phyloP scores from a whole-genome alignment of 2,113 vertebrate species.

The Nibea coibor region DNA sequence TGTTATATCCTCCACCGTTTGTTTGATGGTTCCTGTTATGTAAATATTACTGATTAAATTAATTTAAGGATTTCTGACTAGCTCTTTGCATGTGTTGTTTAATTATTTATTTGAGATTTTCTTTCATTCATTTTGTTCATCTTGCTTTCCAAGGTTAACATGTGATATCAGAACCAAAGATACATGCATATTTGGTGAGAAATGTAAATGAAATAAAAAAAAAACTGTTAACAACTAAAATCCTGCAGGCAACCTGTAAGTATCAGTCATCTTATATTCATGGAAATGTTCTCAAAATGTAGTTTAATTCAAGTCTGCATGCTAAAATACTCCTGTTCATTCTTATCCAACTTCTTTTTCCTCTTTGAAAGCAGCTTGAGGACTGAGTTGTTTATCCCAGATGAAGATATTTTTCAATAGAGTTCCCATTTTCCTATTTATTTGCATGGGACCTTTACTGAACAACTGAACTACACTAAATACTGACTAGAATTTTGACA shows the following conservation, averaged over 20 bases:
- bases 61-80: slow-evolving; percentile 83
- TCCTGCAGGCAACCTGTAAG: not conserved
- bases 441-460: too few species aligned
- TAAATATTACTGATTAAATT: slow-evolving; percentile 89
- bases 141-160: not conserved
- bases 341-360: too few species aligned
- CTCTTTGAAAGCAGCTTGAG: too few species aligned
- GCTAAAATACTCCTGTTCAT: not conserved
- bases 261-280: not conserved
- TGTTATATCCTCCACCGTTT: slow-evolving; percentile 72
- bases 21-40: slow-evolving; percentile 78
- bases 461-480: too few species aligned
- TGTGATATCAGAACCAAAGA: not conserved
- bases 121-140: not conserved
- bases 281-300: not conserved
- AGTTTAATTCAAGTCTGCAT: too few species aligned
- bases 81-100: not conserved
- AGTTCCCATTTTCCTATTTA: too few species aligned
- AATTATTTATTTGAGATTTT: not conserved
- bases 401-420: too few species aligned
- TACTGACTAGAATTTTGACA: too few species aligned
- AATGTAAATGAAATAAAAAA: not conserved
- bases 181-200: not conserved
- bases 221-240: not conserved
- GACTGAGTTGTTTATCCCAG: too few species aligned